Percentiles rank a stretch among this genome's conserved stretches.
phyloP scores from a whole-genome alignment of 1,140 invertebrate genomes.

The Drosophila aff. region DNA sequence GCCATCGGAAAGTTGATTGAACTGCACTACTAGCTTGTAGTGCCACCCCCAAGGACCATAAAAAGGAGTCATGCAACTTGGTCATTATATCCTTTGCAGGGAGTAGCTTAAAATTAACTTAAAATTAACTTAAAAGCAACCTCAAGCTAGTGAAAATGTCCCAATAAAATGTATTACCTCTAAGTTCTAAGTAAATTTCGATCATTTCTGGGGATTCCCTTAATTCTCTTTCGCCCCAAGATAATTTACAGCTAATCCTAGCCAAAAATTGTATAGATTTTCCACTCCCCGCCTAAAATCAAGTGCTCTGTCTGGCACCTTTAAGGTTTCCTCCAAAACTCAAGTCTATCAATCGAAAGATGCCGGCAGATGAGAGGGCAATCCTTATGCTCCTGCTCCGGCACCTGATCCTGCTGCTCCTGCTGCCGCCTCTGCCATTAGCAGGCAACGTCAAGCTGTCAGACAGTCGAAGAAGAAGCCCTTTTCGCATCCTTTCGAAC shows the following conservation, averaged over 20 bases:
- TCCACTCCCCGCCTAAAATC: neutral
- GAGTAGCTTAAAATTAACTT: neutral
- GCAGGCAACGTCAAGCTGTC: slow-evolving; percentile 71
- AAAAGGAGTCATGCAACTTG: slow-evolving; percentile 9
- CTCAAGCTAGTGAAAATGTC: no score
- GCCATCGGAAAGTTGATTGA: slow-evolving; percentile 37
- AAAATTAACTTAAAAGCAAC: neutral
- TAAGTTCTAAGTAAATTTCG: neutral
- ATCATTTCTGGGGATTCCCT: neutral
- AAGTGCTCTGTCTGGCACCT: slow-evolving; percentile 8
- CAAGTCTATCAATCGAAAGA: slow-evolving; percentile 21
- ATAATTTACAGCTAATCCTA: neutral
- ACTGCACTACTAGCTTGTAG: slow-evolving; percentile 16
- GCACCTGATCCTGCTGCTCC: slow-evolving; percentile 1
- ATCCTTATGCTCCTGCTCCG: slow-evolving; percentile 1
- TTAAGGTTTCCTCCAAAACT: slow-evolving; percentile 5
- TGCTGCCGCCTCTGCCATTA: slow-evolving; percentile 54
- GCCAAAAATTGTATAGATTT: neutral
- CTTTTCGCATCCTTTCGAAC: slow-evolving; percentile 30
- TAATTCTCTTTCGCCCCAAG: neutral
- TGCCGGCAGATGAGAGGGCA: neutral
- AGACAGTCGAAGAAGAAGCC: slow-evolving; percentile 50
- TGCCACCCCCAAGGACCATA: neutral
- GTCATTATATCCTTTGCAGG: slow-evolving; percentile 10
- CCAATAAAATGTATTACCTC: neutral